Evolutionary conservation across 1,140 invertebrate species (phyloP).

Genomic region (Luehdorfia chinensis): DNA sequence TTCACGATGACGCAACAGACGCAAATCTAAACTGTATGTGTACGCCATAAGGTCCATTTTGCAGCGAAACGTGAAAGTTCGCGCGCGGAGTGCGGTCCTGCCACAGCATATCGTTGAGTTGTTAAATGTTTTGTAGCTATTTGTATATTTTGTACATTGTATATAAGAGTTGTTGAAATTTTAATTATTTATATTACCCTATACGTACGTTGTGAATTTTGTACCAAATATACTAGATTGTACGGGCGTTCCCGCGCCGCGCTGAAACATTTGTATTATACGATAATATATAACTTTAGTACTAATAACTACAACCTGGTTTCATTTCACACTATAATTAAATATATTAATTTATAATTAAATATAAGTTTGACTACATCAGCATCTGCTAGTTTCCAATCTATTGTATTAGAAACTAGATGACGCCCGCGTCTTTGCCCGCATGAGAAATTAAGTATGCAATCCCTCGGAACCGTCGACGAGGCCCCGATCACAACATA

Average conservation of each 20-base stretch:
- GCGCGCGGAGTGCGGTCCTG: too few relatives aligned
- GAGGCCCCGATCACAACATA: too few relatives aligned
- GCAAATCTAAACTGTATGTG: neutral
- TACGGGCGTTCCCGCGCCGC: constrained; percentile 29
- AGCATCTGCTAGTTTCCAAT: too few relatives aligned
- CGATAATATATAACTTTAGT: constrained; percentile 25
- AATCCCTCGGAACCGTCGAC: too few relatives aligned
- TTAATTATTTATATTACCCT: constrained; percentile 70
- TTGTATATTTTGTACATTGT: constrained; percentile 72
- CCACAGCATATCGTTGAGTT: constrained; percentile 42
- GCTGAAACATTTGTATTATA: constrained; percentile 34
- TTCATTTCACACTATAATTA: neutral
- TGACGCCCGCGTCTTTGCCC: too few relatives aligned
- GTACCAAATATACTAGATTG: constrained; percentile 68
- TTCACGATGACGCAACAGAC: neutral
- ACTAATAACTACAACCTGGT: constrained; percentile 20
- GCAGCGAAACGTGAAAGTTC: too few relatives aligned
- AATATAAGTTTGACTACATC: too few relatives aligned
- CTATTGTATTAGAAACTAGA: too few relatives aligned
- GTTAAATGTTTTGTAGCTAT: constrained; percentile 58
- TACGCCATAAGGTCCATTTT: neutral
- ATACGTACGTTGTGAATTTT: constrained; percentile 68
- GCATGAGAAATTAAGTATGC: too few relatives aligned
- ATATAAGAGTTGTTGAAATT: constrained; percentile 73
- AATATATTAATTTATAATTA: too few relatives aligned